These are phyloP conservation scores for Gryllus longicercus DNA, from an alignment of 2,888 invertebrate genomes.

Conservation along the genomic window DNA sequence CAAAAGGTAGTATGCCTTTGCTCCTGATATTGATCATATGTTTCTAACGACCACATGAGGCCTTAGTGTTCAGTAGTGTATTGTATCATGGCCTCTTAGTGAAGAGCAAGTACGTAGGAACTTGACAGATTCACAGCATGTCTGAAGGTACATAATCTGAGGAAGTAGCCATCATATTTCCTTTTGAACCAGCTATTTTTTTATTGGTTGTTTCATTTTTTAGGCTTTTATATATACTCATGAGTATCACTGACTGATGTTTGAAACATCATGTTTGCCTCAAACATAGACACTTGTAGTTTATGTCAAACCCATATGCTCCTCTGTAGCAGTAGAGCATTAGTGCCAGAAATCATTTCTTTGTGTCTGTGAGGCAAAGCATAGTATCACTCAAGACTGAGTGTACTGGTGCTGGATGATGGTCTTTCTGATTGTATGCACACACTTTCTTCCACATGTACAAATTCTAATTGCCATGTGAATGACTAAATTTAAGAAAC, in stretches of 20 bases:
- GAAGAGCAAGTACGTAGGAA: constrained; percentile 9
- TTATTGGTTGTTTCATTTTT: constrained; percentile 17
- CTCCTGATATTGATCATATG: constrained; percentile 1
- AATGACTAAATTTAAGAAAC: background rate
- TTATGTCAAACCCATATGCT: background rate
- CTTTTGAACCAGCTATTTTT: constrained; percentile 17
- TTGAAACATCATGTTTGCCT: constrained; percentile 1
- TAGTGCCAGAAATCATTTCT: too few relatives aligned
- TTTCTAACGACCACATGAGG: background rate
- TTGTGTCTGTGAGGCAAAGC: too few relatives aligned
- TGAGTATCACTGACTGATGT: constrained; percentile 4
- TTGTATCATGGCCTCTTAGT: constrained; percentile 1
- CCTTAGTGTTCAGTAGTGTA: constrained; percentile 17
- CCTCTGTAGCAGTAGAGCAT: background rate
- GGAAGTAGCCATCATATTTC: constrained; percentile 17
- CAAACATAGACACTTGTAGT: background rate
- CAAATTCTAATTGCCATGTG: background rate
- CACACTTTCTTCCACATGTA: background rate
- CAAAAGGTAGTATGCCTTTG: background rate
- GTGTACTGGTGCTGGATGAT: too few relatives aligned
- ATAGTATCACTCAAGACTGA: too few relatives aligned
- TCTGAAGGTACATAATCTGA: background rate
- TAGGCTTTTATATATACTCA: constrained; percentile 11
- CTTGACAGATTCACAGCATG: constrained; percentile 10
- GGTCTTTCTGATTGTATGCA: background rate